Conservation (phyloP, 2,113 vertebrate species). For the Sceloporus tristichus region DNA sequence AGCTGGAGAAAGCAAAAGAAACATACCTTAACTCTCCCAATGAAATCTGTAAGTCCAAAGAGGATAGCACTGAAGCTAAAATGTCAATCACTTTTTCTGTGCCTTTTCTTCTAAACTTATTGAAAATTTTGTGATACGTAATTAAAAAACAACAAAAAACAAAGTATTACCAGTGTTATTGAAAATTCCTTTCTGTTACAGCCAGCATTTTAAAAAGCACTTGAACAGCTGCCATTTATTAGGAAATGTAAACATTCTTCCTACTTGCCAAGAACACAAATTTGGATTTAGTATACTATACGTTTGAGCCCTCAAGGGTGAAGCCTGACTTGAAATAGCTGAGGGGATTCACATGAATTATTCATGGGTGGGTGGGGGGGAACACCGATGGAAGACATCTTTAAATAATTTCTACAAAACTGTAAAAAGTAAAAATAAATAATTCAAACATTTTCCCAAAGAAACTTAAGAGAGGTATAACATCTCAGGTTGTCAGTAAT, state of each 20-base stretch:
- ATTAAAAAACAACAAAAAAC: background rate
- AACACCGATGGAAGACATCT: slow-evolving; percentile 4
- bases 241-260: background rate
- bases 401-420: slow-evolving; percentile 40
- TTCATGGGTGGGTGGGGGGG: background rate
- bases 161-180: background rate
- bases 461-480: slow-evolving; percentile 30
- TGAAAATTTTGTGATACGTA: background rate
- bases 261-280: slow-evolving; percentile 3
- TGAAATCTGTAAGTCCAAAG: background rate
- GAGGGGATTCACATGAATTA: slow-evolving; percentile 55
- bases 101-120: background rate
- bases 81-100: background rate
- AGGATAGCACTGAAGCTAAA: background rate
- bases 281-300: background rate
- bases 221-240: background rate
- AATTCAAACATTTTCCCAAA: slow-evolving; percentile 39
- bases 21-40: background rate
- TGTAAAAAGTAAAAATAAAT: slow-evolving; percentile 10
- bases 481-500: slow-evolving; percentile 13
- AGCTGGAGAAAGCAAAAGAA: background rate
- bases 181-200: background rate
- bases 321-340: slow-evolving; percentile 38
- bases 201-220: background rate
- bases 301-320: slow-evolving; percentile 33